These are phyloP conservation scores for Columba guinea DNA, from an alignment of 2,797 vertebrate species.

Conservation along the genomic window DNA sequence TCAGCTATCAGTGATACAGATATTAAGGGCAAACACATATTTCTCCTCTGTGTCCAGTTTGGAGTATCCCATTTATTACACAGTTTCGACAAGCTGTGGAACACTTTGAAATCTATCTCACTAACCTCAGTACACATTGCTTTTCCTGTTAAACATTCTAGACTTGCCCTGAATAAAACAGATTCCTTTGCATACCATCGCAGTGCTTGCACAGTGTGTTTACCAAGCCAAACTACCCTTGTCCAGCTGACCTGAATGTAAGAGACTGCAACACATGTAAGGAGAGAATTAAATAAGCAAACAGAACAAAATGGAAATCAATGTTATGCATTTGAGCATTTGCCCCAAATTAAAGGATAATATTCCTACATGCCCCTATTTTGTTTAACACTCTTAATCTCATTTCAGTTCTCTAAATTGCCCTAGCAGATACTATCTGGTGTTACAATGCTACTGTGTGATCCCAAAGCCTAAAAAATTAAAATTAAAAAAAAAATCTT, in stretches of 20 bases:
- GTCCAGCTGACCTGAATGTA: neutral
- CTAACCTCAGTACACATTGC: neutral
- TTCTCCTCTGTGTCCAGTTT: neutral
- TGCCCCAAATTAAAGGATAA: neutral
- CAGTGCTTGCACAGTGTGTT: neutral
- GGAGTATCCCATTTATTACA: neutral
- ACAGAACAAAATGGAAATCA: neutral
- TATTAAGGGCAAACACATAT: neutral
- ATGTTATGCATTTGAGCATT: neutral
- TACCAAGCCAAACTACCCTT: neutral
- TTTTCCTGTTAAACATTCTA: constrained; percentile 35
- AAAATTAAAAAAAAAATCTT: neutral
- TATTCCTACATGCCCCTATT: neutral
- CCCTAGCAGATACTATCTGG: neutral
- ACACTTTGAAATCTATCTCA: neutral
- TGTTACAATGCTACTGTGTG: neutral
- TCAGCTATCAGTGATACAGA: neutral
- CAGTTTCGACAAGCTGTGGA: neutral
- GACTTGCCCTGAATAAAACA: neutral
- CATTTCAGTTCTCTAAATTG: neutral
- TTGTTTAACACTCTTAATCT: neutral
- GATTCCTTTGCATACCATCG: neutral
- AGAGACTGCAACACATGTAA: neutral
- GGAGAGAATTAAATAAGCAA: neutral
- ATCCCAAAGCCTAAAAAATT: neutral